Evolutionary conservation across 2,113 vertebrate species (phyloP).

Genomic region (Mesoclemmys tuberculata): DNA sequence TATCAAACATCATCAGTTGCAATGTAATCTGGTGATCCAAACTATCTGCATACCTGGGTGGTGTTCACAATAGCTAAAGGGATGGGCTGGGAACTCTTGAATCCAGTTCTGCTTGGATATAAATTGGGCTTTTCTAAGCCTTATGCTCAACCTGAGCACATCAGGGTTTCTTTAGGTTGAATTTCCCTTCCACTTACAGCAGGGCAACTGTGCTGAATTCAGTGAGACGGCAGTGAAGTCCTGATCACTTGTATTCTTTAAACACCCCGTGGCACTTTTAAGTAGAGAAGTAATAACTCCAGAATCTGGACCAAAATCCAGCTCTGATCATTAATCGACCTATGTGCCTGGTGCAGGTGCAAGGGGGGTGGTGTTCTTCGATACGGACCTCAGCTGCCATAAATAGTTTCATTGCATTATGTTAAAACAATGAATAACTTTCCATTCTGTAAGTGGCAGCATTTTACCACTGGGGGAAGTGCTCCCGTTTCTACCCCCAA

Average conservation of each 20-base stretch:
- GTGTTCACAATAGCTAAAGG: neutral
- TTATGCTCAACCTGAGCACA: neutral
- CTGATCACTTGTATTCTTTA: neutral
- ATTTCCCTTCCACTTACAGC: accelerated
- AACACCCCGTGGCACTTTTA: neutral
- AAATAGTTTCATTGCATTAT: neutral
- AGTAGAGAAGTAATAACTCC: neutral
- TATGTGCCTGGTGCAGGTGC: neutral
- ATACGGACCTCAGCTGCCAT: neutral
- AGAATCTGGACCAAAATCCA: neutral
- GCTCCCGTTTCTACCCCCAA: no score
- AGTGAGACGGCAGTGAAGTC: neutral
- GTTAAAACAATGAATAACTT: neutral
- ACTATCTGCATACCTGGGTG: neutral
- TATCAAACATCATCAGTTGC: neutral
- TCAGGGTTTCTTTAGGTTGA: neutral
- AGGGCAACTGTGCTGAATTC: neutral
- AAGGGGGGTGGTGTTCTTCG: neutral
- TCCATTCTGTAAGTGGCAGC: no score
- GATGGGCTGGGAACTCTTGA: neutral
- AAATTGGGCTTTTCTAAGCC: neutral
- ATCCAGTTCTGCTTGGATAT: neutral
- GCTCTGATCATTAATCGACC: neutral
- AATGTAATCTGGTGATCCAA: neutral
- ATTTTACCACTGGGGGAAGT: neutral